Evolutionary conservation across 2,888 invertebrate genomes (phyloP).

Genomic region (Sarcophaga caerulescens): DNA sequence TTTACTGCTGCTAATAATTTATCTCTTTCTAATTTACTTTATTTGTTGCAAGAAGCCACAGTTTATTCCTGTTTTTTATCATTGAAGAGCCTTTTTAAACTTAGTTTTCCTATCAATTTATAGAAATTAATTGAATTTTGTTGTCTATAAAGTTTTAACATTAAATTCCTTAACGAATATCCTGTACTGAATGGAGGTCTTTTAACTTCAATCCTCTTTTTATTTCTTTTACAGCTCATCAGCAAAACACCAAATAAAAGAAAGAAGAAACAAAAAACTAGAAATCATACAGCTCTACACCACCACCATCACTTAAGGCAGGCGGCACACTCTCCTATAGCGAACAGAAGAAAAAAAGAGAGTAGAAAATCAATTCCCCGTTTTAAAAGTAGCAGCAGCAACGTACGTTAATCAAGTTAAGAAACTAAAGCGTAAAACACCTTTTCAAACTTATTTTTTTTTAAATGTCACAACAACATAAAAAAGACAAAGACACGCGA

Average conservation of each 20-base stretch:
- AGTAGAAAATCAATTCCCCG: conserved; percentile 17
- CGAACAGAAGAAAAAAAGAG: neutral
- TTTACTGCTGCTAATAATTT: too few relatives aligned
- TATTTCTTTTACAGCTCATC: neutral
- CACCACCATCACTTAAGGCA: neutral
- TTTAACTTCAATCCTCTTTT: neutral
- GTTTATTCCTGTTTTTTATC: too few relatives aligned
- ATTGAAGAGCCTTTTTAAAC: too few relatives aligned
- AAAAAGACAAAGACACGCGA: conserved; percentile 74
- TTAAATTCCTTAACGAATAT: too few relatives aligned
- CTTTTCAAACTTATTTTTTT: conserved; percentile 28
- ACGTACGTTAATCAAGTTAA: conserved; percentile 29
- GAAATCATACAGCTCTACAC: neutral
- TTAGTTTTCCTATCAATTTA: too few relatives aligned
- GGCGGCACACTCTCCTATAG: neutral
- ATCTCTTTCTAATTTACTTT: too few relatives aligned
- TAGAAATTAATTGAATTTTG: too few relatives aligned
- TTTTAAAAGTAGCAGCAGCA: conserved; percentile 9
- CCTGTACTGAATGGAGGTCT: too few relatives aligned
- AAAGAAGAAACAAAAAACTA: too few relatives aligned
- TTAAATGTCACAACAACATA: conserved; percentile 78
- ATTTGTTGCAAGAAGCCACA: too few relatives aligned
- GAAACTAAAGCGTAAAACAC: neutral
- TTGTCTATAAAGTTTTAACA: too few relatives aligned
- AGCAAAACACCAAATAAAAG: neutral